Evolutionary conservation across 2,888 invertebrate genomes (phyloP).

Genomic region (Sepiola atlantica): DNA sequence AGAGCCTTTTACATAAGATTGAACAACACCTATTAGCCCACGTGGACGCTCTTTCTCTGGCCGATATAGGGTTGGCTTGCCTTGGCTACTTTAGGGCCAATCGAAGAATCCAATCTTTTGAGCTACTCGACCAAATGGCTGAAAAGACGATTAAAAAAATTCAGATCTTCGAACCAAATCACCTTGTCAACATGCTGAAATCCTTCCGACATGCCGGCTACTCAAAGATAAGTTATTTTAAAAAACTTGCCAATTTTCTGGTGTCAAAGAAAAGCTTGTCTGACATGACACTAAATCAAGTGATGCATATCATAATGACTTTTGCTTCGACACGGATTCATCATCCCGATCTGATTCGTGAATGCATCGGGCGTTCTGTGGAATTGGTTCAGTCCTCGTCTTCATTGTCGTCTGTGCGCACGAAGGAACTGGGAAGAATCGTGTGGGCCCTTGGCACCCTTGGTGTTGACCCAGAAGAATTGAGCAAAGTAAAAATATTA

Average conservation of each 20-base stretch:
- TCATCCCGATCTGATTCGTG: constrained; percentile 48
- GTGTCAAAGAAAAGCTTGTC: not conserved
- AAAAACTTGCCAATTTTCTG: constrained; percentile 47
- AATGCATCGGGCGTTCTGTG: constrained; percentile 37
- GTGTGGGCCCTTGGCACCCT: constrained; percentile 52
- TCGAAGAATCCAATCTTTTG: constrained; percentile 48
- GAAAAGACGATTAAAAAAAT: constrained; percentile 48
- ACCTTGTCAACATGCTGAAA: constrained; percentile 50
- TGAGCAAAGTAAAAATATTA: not conserved
- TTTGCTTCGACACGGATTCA: constrained; percentile 49
- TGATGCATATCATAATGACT: constrained; percentile 51
- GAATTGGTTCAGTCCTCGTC: not conserved
- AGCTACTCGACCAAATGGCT: constrained; percentile 49
- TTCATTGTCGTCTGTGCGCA: not conserved
- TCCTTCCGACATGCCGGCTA: constrained; percentile 51
- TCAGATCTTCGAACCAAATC: constrained; percentile 2
- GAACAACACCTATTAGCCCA: constrained; percentile 48
- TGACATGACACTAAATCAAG: constrained; percentile 44
- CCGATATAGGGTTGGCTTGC: constrained; percentile 49
- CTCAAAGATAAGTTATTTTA: constrained; percentile 49
- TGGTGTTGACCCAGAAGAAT: not conserved
- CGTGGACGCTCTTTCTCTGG: constrained; percentile 48
- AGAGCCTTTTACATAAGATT: constrained; percentile 48
- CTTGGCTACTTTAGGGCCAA: constrained; percentile 52
- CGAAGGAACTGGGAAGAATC: constrained; percentile 52